phyloP scores from a whole-genome alignment of 2,797 vertebrate genomes.

The Otus scops region DNA sequence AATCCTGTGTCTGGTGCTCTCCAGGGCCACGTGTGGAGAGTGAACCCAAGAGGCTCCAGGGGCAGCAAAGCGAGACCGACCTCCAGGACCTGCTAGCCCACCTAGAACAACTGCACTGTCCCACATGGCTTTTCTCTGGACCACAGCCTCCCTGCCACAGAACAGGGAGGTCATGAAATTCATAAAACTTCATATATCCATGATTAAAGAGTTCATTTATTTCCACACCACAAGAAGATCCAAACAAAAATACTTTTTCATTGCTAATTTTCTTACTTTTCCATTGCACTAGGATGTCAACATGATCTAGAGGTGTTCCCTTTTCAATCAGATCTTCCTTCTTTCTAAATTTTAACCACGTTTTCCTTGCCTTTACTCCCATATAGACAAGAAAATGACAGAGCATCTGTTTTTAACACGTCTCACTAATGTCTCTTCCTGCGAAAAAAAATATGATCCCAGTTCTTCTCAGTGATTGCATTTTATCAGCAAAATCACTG shows the following conservation, averaged over 20 bases:
- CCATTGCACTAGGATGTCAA: background rate
- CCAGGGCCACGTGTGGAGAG: background rate
- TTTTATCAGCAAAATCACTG: background rate
- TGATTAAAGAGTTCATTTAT: background rate
- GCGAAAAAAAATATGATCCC: background rate
- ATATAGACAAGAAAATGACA: background rate
- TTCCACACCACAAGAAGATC: background rate
- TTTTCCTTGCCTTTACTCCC: background rate
- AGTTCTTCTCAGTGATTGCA: background rate
- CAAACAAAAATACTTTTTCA: background rate
- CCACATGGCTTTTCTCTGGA: background rate
- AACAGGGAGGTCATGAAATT: too few species aligned
- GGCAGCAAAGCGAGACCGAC: background rate
- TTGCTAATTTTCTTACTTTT: background rate
- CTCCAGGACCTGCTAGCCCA: background rate
- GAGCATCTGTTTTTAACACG: background rate
- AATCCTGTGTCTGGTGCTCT: background rate
- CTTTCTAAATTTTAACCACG: background rate
- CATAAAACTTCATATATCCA: background rate
- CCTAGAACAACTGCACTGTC: background rate
- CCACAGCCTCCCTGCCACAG: background rate
- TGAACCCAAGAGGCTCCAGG: background rate
- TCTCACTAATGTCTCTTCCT: background rate
- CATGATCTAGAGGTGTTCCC: background rate
- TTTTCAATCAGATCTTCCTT: background rate